Conservation (phyloP, 1,140 invertebrate species). For the Drosophila guanche region DNA sequence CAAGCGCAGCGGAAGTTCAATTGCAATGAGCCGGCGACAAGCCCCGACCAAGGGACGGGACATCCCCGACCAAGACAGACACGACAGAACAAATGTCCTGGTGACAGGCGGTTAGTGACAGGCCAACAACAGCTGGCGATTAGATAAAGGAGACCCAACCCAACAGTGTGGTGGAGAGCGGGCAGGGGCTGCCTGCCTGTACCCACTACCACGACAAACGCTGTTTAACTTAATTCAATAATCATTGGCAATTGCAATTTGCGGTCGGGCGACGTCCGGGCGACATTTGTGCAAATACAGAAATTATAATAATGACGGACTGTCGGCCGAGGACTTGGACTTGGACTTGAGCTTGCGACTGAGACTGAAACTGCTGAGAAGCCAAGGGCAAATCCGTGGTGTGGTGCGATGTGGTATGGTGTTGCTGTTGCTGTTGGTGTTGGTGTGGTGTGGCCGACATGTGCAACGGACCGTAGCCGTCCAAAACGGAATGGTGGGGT, state of each 20-base stretch:
- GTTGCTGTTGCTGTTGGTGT: too few relatives aligned
- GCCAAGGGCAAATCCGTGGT: slow-evolving; percentile 1
- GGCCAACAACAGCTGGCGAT: slow-evolving; percentile 68
- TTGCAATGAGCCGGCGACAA: slow-evolving; percentile 68
- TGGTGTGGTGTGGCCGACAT: slow-evolving; percentile 49
- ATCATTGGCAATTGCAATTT: slow-evolving; percentile 83
- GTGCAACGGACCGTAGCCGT: slow-evolving; percentile 53
- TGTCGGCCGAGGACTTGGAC: slow-evolving; percentile 46
- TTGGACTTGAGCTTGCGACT: slow-evolving; percentile 1
- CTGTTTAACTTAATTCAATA: slow-evolving; percentile 83
- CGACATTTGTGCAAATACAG: slow-evolving; percentile 83
- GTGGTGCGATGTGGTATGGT: not conserved
- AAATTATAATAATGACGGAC: slow-evolving; percentile 82
- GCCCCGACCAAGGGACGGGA: not conserved
- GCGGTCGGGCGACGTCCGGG: slow-evolving; percentile 60
- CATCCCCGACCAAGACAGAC: slow-evolving; percentile 2
- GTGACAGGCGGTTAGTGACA: slow-evolving; percentile 54
- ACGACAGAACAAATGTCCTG: slow-evolving; percentile 39
- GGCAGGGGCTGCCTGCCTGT: not conserved
- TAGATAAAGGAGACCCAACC: slow-evolving; percentile 30
- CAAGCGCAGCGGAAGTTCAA: slow-evolving; percentile 77
- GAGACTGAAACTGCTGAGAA: too few relatives aligned
- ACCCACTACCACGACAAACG: slow-evolving; percentile 69
- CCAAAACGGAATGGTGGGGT: slow-evolving; percentile 29
- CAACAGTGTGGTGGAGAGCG: not conserved